Evolutionary conservation across 1,140 invertebrate species (phyloP).

Genomic region (Augochlora pura): DNA sequence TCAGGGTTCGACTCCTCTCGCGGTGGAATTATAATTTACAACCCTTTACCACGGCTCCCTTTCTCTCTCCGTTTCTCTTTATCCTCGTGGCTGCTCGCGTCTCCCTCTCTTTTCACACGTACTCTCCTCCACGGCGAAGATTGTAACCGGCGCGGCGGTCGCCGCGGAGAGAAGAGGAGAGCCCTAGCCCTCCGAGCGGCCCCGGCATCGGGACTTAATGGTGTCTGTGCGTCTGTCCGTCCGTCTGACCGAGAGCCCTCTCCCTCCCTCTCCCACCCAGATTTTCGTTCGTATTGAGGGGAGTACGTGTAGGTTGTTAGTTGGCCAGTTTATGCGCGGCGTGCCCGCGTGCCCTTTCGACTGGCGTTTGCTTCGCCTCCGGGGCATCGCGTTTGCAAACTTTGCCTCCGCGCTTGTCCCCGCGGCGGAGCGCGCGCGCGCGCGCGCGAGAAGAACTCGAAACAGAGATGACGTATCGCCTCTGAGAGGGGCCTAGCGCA

Average conservation of each 20-base stretch:
- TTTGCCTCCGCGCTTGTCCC: background rate
- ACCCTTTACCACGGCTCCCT: slow-evolving; percentile 64
- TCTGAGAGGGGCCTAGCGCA: no score
- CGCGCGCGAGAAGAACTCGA: no score
- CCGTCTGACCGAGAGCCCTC: slow-evolving; percentile 56
- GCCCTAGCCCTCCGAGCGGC: slow-evolving; percentile 49
- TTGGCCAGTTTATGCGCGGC: slow-evolving; percentile 74
- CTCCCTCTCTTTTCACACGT: slow-evolving; percentile 54
- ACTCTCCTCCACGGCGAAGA: slow-evolving; percentile 52
- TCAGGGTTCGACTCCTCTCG: slow-evolving; percentile 76
- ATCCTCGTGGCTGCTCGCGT: background rate
- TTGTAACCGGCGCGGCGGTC: slow-evolving; percentile 47
- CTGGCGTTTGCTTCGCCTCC: slow-evolving; percentile 59
- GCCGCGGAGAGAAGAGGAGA: no score
- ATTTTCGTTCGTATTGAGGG: slow-evolving; percentile 51
- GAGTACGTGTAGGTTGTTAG: slow-evolving; percentile 76
- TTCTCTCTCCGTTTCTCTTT: slow-evolving; percentile 30
- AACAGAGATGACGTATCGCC: background rate
- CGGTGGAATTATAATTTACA: slow-evolving; percentile 80
- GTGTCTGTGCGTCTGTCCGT: slow-evolving; percentile 70
- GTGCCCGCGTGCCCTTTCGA: slow-evolving; percentile 65
- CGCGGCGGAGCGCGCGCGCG: background rate
- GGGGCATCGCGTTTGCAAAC: slow-evolving; percentile 51
- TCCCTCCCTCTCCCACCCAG: slow-evolving; percentile 53
- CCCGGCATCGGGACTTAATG: slow-evolving; percentile 66